These are phyloP conservation scores for Garra rufa DNA, from an alignment of 2,113 vertebrate genomes.

Conservation along the genomic window DNA sequence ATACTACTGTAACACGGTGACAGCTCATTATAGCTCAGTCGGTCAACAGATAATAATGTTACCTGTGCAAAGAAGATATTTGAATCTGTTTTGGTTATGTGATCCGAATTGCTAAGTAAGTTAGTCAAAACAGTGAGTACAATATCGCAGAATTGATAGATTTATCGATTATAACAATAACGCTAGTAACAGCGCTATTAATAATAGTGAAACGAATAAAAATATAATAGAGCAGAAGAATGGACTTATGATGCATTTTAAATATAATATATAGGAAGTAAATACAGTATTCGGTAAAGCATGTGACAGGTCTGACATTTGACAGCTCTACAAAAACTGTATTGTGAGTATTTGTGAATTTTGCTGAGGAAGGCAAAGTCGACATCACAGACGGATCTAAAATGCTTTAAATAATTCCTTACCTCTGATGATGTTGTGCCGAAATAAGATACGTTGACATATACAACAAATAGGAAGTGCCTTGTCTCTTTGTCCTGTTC, in stretches of 20 bases:
- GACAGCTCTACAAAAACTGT: slow-evolving; percentile 1
- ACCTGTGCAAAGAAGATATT: not conserved
- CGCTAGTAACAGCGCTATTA: not conserved
- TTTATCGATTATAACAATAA: not conserved
- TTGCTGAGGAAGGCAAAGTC: not conserved
- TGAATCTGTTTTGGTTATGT: not conserved
- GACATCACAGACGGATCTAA: not conserved
- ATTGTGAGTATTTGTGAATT: not conserved
- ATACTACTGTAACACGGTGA: not conserved
- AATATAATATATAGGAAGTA: not conserved
- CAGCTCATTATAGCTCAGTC: not conserved
- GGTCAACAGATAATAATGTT: not conserved
- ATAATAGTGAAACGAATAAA: not conserved
- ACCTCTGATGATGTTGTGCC: slow-evolving; percentile 12
- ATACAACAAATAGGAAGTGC: slow-evolving; percentile 21
- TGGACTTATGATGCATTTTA: not conserved
- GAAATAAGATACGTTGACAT: slow-evolving; percentile 4
- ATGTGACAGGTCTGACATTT: slow-evolving; percentile 11
- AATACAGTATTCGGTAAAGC: not conserved
- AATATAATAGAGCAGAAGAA: not conserved
- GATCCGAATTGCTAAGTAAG: not conserved
- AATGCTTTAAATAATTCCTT: not conserved
- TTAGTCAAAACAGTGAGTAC: not conserved
- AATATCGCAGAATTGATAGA: not conserved
- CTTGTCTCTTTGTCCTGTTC: slow-evolving; percentile 55